These are phyloP conservation scores for Balanococcus diminutus DNA, from an alignment of 2,888 invertebrate genomes.

Conservation along the genomic window DNA sequence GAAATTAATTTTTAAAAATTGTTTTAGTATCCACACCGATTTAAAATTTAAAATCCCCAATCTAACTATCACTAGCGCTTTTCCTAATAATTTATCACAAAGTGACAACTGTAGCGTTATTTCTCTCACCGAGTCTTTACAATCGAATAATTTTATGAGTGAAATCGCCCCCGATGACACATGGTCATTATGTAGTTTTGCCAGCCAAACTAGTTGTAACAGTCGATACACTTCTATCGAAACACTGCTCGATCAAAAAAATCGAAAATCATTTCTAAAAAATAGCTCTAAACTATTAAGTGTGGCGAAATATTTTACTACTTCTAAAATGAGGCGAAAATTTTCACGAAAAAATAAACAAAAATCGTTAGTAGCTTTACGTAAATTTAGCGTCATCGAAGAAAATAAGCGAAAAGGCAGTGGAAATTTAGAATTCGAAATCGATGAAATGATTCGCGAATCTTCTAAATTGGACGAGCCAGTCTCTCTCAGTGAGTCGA, in stretches of 20 bases:
- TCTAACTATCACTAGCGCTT: slow-evolving; percentile 36
- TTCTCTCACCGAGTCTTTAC: slow-evolving; percentile 40
- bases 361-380: slow-evolving; percentile 28
- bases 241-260: slow-evolving; percentile 54
- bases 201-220: slow-evolving; percentile 62
- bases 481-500: not conserved
- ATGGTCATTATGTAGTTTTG: slow-evolving; percentile 46
- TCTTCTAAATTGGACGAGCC: not conserved
- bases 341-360: slow-evolving; percentile 48
- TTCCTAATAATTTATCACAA: not conserved
- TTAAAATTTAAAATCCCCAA: slow-evolving; percentile 25
- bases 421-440: not conserved
- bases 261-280: slow-evolving; percentile 56
- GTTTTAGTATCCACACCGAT: not conserved
- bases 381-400: slow-evolving; percentile 50
- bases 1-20: not conserved
- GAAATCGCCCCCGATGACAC: slow-evolving; percentile 24
- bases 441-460: slow-evolving; percentile 1
- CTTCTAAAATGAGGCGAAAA: slow-evolving; percentile 46
- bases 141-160: slow-evolving; percentile 26
- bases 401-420: slow-evolving; percentile 38
- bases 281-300: slow-evolving; percentile 47
- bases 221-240: slow-evolving; percentile 57
- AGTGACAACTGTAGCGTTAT: slow-evolving; percentile 40
- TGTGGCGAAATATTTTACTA: slow-evolving; percentile 44